Percentiles rank a stretch among this genome's conserved stretches.
Conservation (phyloP, 2,797 vertebrate genomes). For the Ptychobarbus kaznakovi region DNA sequence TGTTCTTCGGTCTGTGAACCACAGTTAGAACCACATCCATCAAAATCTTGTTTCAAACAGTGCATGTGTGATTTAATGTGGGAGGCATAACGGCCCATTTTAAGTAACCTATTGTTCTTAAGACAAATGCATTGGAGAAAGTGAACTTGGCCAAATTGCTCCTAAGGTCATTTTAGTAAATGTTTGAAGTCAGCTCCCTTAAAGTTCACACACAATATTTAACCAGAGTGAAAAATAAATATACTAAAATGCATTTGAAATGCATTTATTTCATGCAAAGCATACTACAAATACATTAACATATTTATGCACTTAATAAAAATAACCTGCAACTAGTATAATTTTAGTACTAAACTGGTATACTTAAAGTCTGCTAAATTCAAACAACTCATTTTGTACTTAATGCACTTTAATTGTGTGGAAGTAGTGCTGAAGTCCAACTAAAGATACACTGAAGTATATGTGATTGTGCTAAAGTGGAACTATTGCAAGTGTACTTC, state of each 20-base stretch:
- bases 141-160: constrained; percentile 2
- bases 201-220: background rate
- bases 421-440: background rate
- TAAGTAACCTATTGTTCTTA: background rate
- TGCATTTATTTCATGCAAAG: background rate
- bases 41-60: constrained; percentile 19
- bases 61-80: background rate
- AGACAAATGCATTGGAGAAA: constrained; percentile 16
- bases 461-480: no score
- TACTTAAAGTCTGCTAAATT: no score
- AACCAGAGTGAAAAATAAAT: background rate
- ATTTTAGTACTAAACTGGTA: no score
- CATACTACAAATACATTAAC: background rate
- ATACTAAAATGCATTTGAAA: background rate
- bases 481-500: no score
- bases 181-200: background rate
- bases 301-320: background rate
- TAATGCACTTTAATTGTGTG: background rate
- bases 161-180: background rate
- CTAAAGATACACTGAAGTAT: no score
- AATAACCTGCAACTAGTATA: no score
- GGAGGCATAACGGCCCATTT: background rate
- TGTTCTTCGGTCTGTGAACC: background rate
- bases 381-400: background rate
- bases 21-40: constrained; percentile 36